phyloP scores from a whole-genome alignment of 2,888 invertebrate genomes.

The Sarcophaga caerulescens region DNA sequence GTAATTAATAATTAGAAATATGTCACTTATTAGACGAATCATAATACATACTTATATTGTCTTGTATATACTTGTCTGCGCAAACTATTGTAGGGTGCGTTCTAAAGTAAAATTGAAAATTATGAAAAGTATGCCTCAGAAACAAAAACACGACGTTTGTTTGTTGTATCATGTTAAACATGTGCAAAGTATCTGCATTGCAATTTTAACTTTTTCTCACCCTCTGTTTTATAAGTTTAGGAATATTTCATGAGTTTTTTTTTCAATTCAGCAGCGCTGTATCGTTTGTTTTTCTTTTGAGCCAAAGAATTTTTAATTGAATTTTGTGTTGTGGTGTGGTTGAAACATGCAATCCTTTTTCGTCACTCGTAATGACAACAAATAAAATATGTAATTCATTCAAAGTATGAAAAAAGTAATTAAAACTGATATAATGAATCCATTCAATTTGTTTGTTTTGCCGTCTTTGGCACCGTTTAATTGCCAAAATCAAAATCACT shows the following conservation, averaged over 20 bases:
- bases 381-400: slow-evolving; percentile 60
- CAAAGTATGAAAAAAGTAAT: slow-evolving; percentile 80
- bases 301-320: slow-evolving; percentile 76
- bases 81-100: too few relatives aligned
- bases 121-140: neutral
- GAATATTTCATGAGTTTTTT: slow-evolving; percentile 13
- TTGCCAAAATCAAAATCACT: slow-evolving; percentile 56
- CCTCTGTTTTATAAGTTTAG: slow-evolving; percentile 8
- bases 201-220: slow-evolving; percentile 40
- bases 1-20: too few relatives aligned
- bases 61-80: too few relatives aligned
- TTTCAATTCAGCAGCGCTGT: slow-evolving; percentile 1
- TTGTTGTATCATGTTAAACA: neutral
- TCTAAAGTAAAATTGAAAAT: too few relatives aligned
- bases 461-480: slow-evolving; percentile 45
- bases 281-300: slow-evolving; percentile 6
- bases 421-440: slow-evolving; percentile 79
- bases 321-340: slow-evolving; percentile 72
- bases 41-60: too few relatives aligned
- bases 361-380: slow-evolving; percentile 53
- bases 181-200: slow-evolving; percentile 42
- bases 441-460: slow-evolving; percentile 70
- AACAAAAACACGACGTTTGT: neutral
- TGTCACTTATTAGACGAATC: too few relatives aligned
- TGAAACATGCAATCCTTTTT: slow-evolving; percentile 69